A percentile compares a stretch with the other conserved stretches of the same genome.
Evolutionary conservation across 2,797 vertebrate genomes (phyloP).

Genomic region (Microctenopoma lineatum): DNA sequence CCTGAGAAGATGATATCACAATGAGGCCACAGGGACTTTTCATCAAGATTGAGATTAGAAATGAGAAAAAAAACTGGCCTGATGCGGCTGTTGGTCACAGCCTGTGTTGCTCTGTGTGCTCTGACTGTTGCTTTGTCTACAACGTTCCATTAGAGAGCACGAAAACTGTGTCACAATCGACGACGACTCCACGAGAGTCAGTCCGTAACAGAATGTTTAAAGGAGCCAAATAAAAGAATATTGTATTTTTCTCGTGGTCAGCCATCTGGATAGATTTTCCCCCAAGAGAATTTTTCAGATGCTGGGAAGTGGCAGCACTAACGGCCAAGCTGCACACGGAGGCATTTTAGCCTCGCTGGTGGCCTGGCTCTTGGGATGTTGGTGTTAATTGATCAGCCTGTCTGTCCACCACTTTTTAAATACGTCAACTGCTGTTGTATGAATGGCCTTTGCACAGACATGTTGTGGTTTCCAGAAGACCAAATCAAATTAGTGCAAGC

Average conservation of each 20-base stretch:
- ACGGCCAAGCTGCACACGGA: not conserved
- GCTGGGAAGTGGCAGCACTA: not conserved
- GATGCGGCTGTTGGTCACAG: not conserved
- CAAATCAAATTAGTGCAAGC: too few relatives aligned
- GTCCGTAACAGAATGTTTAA: not conserved
- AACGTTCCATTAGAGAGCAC: not conserved
- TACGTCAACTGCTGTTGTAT: not conserved
- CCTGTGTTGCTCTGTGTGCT: too few relatives aligned
- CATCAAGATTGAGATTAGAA: too few relatives aligned
- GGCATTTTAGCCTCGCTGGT: not conserved
- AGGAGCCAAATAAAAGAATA: conserved; percentile 1
- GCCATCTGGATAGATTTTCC: conserved; percentile 7
- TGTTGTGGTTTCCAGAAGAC: not conserved
- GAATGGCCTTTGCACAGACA: not conserved
- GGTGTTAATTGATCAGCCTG: not conserved
- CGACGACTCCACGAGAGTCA: not conserved
- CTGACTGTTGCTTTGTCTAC: not conserved
- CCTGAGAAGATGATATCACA: not conserved
- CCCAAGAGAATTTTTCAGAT: not conserved
- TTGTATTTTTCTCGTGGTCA: not conserved
- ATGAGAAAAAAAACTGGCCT: not conserved
- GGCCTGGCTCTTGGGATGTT: not conserved
- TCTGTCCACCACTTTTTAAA: not conserved
- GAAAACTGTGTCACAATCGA: not conserved
- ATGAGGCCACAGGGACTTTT: not conserved